phyloP scores from a whole-genome alignment of 2,888 invertebrate species.

The Orthosia cruda region DNA sequence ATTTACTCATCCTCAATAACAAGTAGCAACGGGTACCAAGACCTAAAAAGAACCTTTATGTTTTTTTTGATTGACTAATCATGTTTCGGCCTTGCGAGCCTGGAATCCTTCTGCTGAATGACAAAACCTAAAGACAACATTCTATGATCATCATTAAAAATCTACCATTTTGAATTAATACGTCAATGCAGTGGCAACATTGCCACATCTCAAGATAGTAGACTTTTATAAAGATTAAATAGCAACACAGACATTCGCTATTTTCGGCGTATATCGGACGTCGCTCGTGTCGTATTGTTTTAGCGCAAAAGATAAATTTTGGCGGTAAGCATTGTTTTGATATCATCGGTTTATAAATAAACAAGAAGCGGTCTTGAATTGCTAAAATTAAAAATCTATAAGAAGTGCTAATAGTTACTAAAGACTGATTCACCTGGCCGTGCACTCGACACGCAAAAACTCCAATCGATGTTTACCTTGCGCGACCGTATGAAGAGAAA shows the following conservation, averaged over 20 bases:
- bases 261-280: slow-evolving; percentile 48
- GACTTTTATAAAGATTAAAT: slow-evolving; percentile 7
- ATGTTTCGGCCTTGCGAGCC: neutral
- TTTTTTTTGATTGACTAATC: neutral
- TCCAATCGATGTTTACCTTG: slow-evolving; percentile 83
- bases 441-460: slow-evolving; percentile 72
- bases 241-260: slow-evolving; percentile 69
- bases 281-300: slow-evolving; percentile 57
- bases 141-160: neutral
- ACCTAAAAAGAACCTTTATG: too few relatives aligned
- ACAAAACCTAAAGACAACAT: neutral
- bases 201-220: neutral
- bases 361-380: neutral
- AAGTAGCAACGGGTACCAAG: too few relatives aligned
- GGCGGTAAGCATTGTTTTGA: slow-evolving; percentile 71
- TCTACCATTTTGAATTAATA: slow-evolving; percentile 35
- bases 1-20: neutral
- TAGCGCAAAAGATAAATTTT: slow-evolving; percentile 65
- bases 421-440: slow-evolving; percentile 44
- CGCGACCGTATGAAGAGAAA: slow-evolving; percentile 66
- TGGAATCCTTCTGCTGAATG: neutral
- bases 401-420: slow-evolving; percentile 4
- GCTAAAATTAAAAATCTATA: slow-evolving; percentile 37
- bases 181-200: slow-evolving; percentile 10
- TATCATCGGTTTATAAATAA: slow-evolving; percentile 47